Evolutionary conservation across 1,140 invertebrate species (phyloP), one percentile per base, ranked within the genome.

Genomic region (Octopus sinensis): DNA sequence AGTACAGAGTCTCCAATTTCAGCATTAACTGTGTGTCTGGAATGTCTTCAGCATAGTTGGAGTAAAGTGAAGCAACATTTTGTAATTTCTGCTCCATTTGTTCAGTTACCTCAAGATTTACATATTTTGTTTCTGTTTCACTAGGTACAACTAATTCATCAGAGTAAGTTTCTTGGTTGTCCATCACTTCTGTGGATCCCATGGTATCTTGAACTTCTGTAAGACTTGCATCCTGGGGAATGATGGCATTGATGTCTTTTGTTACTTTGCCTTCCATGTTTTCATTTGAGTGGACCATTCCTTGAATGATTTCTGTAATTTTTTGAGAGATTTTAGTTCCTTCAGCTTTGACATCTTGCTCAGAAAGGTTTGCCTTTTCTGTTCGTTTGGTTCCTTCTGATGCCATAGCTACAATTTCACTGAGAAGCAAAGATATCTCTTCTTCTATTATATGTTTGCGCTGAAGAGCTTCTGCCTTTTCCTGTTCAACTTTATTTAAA

Each of bases 1-100:
- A 77, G 43, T 77, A 77, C 76, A 77, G 30, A 52, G 76, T 77
- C 52, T 77, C 76, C 76, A 77, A 53, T 43, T 51, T 30, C 17
- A 77, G 30, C 52, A 77, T 51, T 7, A 77, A 51, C 17, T 77
- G 76, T 6, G 76, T 77, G 30, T 77, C 76, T 6, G 76, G 76
- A 5, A 77, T 53, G 23, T 77, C 43, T 51, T 77, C 76, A 6
- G 52, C 76, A 17, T 77, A 77, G 17, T 51, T 77, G 6, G 76
- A 77, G 43, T 77, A 77, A 5, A 52, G 23, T 23, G 76, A 43
- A 17, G 76, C 52, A 6, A 77, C 52, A 43, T 77, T 77, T 10
- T 53, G 76, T 51, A 77, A 17, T 43, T 77, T 77, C 30, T 77
- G 17, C 30, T 77, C 76, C 76, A 77, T 53, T 51, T 17, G 76